phyloP scores from a whole-genome alignment of 2,113 vertebrate genomes.

The Chunga burmeisteri region DNA sequence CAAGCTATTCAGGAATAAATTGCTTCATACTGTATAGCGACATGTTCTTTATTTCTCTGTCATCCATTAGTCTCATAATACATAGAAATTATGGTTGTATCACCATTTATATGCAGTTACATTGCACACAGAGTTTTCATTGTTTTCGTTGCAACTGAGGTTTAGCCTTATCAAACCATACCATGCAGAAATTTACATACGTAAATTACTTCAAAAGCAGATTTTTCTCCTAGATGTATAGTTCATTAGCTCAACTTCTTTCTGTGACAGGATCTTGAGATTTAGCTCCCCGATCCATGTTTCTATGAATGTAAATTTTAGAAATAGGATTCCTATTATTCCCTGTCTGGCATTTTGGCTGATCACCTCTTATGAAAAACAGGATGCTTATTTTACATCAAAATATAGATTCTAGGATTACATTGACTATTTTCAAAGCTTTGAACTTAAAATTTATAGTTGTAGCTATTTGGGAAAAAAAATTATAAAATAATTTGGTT shows the following conservation, averaged over 20 bases:
- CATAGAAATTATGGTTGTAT: constrained; percentile 29
- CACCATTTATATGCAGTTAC: background rate
- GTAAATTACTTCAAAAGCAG: constrained; percentile 31
- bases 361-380: background rate
- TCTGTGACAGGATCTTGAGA: background rate
- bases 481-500: background rate
- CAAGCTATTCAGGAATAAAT: constrained; percentile 58
- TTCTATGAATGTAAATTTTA: constrained; percentile 34
- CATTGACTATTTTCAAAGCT: background rate
- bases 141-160: background rate
- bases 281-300: background rate
- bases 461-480: background rate
- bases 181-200: constrained; percentile 33
- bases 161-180: constrained; percentile 25
- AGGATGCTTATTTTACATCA: background rate
- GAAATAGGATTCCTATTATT: constrained; percentile 23
- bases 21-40: constrained; percentile 7
- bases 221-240: constrained; percentile 37
- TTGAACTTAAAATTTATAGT: background rate
- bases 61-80: constrained; percentile 28
- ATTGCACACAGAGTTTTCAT: background rate
- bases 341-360: background rate
- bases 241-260: constrained; percentile 29
- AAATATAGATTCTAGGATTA: background rate
- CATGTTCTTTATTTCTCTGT: constrained; percentile 47